A percentile compares a stretch with the other conserved stretches of the same genome.
Evolutionary conservation across 1,140 invertebrate species (phyloP).

Genomic region (Bombyx mandarina): DNA sequence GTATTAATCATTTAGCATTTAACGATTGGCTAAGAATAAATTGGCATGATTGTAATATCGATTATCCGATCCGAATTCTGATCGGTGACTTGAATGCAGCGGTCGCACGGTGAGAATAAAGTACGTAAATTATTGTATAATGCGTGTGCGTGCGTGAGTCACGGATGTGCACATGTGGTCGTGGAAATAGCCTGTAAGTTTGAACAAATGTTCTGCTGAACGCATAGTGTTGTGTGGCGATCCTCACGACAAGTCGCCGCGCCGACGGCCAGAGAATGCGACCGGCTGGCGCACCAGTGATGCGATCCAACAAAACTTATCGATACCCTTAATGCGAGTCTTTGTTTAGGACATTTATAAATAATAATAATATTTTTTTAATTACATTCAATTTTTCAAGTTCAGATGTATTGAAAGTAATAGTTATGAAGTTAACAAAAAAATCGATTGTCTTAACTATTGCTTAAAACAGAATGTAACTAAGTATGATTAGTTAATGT

Average conservation of each 20-base stretch:
- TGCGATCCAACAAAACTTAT: conserved; percentile 2
- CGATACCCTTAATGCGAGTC: too few relatives aligned
- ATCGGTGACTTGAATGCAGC: conserved; percentile 28
- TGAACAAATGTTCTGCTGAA: conserved; percentile 52
- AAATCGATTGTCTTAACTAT: too few relatives aligned
- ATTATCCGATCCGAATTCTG: conserved; percentile 30
- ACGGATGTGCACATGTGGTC: conserved; percentile 53
- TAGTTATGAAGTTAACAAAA: too few relatives aligned
- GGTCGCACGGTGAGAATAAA: conserved; percentile 35
- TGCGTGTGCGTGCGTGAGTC: conserved; percentile 53
- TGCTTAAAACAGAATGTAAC: too few relatives aligned
- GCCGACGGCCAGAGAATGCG: conserved; percentile 48
- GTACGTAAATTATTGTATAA: conserved; percentile 45
- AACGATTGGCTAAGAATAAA: conserved; percentile 14
- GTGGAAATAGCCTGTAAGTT: conserved; percentile 58
- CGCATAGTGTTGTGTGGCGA: conserved; percentile 22
- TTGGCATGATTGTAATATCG: conserved; percentile 21
- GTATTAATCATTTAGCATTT: conserved; percentile 12
- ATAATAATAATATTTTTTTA: too few relatives aligned
- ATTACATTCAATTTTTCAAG: too few relatives aligned
- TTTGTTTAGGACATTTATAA: too few relatives aligned
- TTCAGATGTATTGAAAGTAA: too few relatives aligned
- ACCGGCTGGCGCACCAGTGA: conserved; percentile 55
- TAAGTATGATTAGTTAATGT: too few relatives aligned
- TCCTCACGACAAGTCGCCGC: conserved; percentile 37